Evolutionary conservation across 92 coral and sea anemone genomes (phyloP), one percentile per base, ranked within the genome.

Genomic region (Porites lobata): DNA sequence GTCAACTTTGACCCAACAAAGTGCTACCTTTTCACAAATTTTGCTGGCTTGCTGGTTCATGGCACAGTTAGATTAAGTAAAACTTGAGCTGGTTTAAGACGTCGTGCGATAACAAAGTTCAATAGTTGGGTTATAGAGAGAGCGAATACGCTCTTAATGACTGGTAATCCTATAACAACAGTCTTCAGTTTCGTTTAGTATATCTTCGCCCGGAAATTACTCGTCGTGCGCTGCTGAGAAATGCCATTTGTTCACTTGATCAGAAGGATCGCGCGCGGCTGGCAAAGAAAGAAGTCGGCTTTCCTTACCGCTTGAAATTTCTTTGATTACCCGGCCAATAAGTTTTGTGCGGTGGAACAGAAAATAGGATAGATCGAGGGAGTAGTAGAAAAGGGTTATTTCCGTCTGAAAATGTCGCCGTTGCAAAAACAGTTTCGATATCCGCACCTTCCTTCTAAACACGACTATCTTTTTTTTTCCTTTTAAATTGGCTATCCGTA

Each of bases 171-270:
- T 52, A 21, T 75, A 69, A 51, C 79, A 77, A 50, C 38, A 80
- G 77, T 72, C 64, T 57, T 65, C 57, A 80, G 70, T 80, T 90
- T 90, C 88, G 79, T 78, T 85, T 80, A 86, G 87, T 88, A 88
- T 85, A 79, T 86, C 85, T 85, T 86, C 80, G 85, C 85, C 93
- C 93, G 93, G 93, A 90, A 86, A 69, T 85, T 86, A 81, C 70
- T 81, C 53, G 68, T 76, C 85, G 85, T 62, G 66, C 57, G 78
- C 69, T 84, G 87, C 62, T 84, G 87, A 84, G 80, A 84, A 84
- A 62, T 47, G n/a, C 72, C 87, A 84, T 71, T 69, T 51, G 75
- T 53, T 8, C 52, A 19, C 6, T 51, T 54, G 67, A 18, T 70
- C 18, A 11, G 20, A 71, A 13, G 32, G 69, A 57, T 12, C 75